Conservation (phyloP, 2,888 invertebrate species). For the Ischnus inquisitorius region DNA sequence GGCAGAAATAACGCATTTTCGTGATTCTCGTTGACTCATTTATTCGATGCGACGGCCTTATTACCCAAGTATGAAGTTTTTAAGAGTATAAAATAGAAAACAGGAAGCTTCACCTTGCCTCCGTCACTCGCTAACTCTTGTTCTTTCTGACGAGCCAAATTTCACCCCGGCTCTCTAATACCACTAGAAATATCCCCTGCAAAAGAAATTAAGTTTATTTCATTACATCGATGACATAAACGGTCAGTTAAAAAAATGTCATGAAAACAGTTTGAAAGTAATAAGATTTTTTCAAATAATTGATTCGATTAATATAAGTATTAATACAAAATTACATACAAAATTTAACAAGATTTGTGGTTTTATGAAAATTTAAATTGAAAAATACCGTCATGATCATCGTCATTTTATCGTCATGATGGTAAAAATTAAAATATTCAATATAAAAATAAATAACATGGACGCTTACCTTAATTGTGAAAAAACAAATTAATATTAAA, state of each 20-base stretch:
- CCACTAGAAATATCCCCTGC: constrained; percentile 84
- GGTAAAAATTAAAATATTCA: no score
- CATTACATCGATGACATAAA: not conserved
- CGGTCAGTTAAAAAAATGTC: not conserved
- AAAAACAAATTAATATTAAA: constrained; percentile 34
- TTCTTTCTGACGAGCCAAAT: constrained; percentile 54
- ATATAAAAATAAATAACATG: no score
- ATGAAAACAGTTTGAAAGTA: no score
- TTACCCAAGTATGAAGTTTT: not conserved
- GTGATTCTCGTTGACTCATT: constrained; percentile 1
- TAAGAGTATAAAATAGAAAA: not conserved
- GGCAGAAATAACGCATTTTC: constrained; percentile 1
- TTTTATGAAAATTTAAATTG: no score
- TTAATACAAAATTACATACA: no score
- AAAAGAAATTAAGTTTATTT: constrained; percentile 71
- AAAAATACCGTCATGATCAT: no score
- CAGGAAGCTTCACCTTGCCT: constrained; percentile 31
- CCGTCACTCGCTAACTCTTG: not conserved
- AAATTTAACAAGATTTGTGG: no score
- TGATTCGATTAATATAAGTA: no score
- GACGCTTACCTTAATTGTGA: no score
- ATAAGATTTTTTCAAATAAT: no score
- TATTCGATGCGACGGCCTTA: constrained; percentile 18
- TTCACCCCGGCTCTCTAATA: constrained; percentile 71
- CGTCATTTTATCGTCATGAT: no score